These are phyloP conservation scores for Zeuzera pyrina DNA, from an alignment of 2,888 invertebrate species.

Conservation along the genomic window DNA sequence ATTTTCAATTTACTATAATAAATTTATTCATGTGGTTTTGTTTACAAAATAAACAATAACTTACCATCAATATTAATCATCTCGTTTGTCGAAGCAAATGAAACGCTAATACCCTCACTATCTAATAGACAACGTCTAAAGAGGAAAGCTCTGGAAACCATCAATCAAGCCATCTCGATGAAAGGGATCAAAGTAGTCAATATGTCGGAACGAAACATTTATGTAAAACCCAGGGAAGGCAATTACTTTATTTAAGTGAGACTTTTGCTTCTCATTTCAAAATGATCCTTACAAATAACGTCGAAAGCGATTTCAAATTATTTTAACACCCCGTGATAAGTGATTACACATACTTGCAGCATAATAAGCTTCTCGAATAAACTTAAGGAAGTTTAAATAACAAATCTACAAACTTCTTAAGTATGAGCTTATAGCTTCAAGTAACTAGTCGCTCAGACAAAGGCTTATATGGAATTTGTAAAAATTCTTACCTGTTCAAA, in stretches of 20 bases:
- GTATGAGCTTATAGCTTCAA: no score
- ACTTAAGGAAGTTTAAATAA: no score
- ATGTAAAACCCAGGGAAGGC: slow-evolving; percentile 19
- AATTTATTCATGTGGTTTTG: no score
- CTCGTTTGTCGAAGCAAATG: slow-evolving; percentile 15
- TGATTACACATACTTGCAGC: no score
- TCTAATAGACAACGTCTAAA: not conserved
- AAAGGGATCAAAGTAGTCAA: slow-evolving; percentile 32
- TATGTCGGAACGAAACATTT: slow-evolving; percentile 23
- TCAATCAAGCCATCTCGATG: slow-evolving; percentile 27
- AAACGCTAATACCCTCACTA: slow-evolving; percentile 3
- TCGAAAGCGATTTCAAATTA: no score
- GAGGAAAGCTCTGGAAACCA: slow-evolving; percentile 9
- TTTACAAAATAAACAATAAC: not conserved
- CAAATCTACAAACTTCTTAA: no score
- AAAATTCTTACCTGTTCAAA: no score
- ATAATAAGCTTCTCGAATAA: no score
- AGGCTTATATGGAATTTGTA: no score
- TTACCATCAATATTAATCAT: slow-evolving; percentile 5
- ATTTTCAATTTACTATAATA: no score
- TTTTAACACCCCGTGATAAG: no score
- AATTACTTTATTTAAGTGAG: slow-evolving; percentile 21
- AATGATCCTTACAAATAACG: slow-evolving; percentile 4
- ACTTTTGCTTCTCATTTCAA: slow-evolving; percentile 3
- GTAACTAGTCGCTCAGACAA: no score